phyloP scores from a whole-genome alignment of 2,888 invertebrate genomes.

The Matsumyia berberina region DNA sequence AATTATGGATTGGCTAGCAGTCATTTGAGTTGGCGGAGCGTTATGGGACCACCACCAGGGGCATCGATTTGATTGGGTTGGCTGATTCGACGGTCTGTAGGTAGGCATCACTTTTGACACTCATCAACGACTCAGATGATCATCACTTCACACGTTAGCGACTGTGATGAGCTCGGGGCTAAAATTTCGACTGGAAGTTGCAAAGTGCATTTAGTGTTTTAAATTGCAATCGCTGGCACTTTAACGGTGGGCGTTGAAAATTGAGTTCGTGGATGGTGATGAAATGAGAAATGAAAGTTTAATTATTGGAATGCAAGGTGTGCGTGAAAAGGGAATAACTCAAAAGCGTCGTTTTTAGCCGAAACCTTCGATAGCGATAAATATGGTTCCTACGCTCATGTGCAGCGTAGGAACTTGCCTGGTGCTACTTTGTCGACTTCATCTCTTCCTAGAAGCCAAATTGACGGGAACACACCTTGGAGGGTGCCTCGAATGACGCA shows the following conservation, averaged over 20 bases:
- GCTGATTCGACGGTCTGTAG: conserved; percentile 2
- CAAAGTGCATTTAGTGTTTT: not conserved
- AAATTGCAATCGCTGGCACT: conserved; percentile 5
- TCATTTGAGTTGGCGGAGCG: conserved; percentile 50
- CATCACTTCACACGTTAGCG: not conserved
- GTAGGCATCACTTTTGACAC: conserved; percentile 46
- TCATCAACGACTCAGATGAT: conserved; percentile 25
- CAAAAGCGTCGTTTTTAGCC: no score
- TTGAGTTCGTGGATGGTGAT: no score
- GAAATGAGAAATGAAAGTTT: no score
- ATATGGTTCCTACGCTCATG: no score
- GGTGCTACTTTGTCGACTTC: no score
- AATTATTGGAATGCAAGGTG: no score
- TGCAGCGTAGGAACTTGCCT: no score
- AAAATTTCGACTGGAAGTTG: conserved; percentile 3
- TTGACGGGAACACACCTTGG: no score
- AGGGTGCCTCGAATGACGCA: no score
- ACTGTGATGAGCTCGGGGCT: not conserved
- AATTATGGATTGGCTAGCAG: conserved; percentile 52
- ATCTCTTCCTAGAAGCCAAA: no score
- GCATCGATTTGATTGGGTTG: not conserved
- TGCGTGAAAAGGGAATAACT: no score
- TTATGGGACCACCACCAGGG: conserved; percentile 23
- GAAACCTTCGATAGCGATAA: no score
- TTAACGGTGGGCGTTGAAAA: not conserved